Evolutionary conservation across 2,797 vertebrate genomes (phyloP).

Genomic region (Sorex maritimensis): DNA sequence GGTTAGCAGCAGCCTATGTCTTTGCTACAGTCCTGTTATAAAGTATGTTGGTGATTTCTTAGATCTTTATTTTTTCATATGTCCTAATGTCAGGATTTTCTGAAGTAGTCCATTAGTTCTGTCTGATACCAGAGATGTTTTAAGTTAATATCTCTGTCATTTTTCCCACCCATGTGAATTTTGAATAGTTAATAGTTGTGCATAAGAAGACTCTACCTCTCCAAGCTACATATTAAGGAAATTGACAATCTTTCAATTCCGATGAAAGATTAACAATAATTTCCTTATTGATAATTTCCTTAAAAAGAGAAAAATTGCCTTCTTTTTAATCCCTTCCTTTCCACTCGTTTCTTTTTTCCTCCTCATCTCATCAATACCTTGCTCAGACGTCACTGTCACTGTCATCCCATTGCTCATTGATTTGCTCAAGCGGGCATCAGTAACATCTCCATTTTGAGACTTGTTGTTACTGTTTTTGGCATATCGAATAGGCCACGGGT

Average conservation of each 20-base stretch:
- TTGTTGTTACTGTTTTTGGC: too few species aligned
- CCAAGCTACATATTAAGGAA: conserved; percentile 25
- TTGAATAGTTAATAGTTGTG: conserved; percentile 42
- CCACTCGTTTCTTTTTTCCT: background rate
- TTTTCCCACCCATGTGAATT: conserved; percentile 22
- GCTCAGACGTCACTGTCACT: background rate
- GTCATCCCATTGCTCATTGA: too few species aligned
- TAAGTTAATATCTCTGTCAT: conserved; percentile 13
- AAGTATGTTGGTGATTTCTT: conserved; percentile 19
- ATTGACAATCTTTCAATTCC: background rate
- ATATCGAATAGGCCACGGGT: too few species aligned
- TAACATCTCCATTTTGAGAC: too few species aligned
- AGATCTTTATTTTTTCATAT: background rate
- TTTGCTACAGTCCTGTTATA: background rate
- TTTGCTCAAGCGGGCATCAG: too few species aligned
- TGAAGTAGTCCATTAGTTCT: conserved; percentile 11
- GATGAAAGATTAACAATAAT: too few species aligned
- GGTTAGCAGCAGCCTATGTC: background rate
- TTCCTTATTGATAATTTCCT: too few species aligned
- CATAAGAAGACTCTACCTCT: background rate
- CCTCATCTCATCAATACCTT: background rate
- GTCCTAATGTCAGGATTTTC: conserved; percentile 14
- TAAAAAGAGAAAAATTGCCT: background rate
- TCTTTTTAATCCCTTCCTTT: background rate
- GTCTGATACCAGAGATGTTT: background rate